Evolutionary conservation across 2,113 vertebrate genomes (phyloP).

Genomic region (Oxyruncus cristatus): DNA sequence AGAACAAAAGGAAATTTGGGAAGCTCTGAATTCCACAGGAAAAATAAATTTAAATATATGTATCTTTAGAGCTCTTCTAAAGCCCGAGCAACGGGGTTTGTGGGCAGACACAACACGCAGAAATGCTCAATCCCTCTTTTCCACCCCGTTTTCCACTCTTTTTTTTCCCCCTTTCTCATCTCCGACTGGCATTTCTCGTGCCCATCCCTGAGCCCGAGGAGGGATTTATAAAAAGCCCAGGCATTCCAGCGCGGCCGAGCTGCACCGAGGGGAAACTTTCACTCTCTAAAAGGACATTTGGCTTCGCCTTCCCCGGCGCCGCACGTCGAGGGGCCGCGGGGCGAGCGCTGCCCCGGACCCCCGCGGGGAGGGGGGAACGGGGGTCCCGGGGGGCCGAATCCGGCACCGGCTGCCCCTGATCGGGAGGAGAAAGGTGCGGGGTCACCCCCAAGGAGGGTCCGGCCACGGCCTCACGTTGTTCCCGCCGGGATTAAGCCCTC

Average conservation of each 20-base stretch:
- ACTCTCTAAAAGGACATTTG: conserved; percentile 54
- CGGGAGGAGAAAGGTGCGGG: rapidly evolving
- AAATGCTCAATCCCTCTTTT: not conserved
- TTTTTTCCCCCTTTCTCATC: not conserved
- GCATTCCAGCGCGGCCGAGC: conserved; percentile 20
- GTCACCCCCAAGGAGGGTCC: rapidly evolving
- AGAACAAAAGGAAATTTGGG: conserved; percentile 36
- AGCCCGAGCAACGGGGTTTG: not conserved
- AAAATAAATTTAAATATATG: not conserved
- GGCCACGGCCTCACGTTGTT: rapidly evolving
- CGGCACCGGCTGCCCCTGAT: rapidly evolving
- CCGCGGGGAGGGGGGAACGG: rapidly evolving
- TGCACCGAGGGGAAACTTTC: conserved; percentile 20
- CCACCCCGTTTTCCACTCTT: not conserved
- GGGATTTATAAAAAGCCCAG: conserved; percentile 31
- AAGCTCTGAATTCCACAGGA: not conserved
- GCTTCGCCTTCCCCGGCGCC: not conserved
- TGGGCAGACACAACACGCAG: not conserved
- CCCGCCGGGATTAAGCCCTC: not conserved
- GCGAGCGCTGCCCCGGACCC: not conserved
- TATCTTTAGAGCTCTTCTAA: not conserved
- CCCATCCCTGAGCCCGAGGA: not conserved
- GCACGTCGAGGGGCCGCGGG: conserved; percentile 27
- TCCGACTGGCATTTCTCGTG: not conserved
- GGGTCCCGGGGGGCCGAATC: rapidly evolving